Conservation (phyloP, 1,140 invertebrate genomes). For the Calliphora vicina region DNA sequence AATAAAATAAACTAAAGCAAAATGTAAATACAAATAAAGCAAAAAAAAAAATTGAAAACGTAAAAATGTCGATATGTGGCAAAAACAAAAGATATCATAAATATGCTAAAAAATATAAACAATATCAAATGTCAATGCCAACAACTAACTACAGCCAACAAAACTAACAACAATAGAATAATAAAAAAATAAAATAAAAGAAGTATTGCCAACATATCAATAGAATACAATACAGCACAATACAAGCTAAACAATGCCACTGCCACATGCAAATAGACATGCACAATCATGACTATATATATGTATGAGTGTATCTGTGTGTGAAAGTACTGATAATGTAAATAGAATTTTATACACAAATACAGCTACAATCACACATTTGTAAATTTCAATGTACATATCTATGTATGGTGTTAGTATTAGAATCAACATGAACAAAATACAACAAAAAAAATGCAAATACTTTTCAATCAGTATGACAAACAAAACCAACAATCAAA, state of each 20-base stretch:
- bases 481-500: constrained; percentile 15
- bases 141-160: not conserved
- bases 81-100: not conserved
- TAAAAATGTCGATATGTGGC: not conserved
- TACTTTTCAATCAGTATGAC: not conserved
- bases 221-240: not conserved
- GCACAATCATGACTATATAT: not conserved
- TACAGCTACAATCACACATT: no score
- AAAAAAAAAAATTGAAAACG: not conserved
- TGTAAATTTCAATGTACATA: no score
- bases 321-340: not conserved
- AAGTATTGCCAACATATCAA: constrained; percentile 1
- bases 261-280: not conserved
- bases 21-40: not conserved
- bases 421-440: not conserved
- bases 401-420: not conserved
- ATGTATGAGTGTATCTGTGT: not conserved
- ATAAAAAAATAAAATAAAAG: not conserved
- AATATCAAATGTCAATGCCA: constrained; percentile 16
- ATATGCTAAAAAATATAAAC: not conserved
- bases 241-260: not conserved
- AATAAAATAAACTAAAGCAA: not conserved
- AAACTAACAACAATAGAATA: constrained; percentile 9
- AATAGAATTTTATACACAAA: not conserved
- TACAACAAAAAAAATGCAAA: not conserved